These are phyloP conservation scores for Eustalomyia histrio DNA, from an alignment of 2,888 invertebrate species.

Conservation along the genomic window DNA sequence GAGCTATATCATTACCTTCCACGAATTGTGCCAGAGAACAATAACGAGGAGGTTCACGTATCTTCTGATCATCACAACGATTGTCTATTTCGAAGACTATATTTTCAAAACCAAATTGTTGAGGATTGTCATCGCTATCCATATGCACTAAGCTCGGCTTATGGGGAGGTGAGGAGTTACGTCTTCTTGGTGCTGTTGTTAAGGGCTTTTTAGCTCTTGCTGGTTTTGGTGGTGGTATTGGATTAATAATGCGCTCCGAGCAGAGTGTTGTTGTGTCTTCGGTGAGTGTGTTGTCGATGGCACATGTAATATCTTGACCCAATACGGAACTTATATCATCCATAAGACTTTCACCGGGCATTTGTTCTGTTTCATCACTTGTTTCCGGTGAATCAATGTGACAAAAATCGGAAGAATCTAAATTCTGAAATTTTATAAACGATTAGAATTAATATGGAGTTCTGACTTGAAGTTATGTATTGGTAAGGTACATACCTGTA, in stretches of 20 bases:
- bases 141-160: conserved; percentile 80
- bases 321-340: conserved; percentile 89
- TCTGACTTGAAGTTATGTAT: no score
- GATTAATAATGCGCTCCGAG: conserved; percentile 75
- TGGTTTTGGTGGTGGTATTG: conserved; percentile 55
- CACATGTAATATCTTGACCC: conserved; percentile 84
- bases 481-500: conserved; percentile 74
- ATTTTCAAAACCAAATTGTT: conserved; percentile 86
- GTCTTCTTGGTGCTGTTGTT: conserved; percentile 75
- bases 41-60: conserved; percentile 83
- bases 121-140: conserved; percentile 77
- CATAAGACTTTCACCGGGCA: conserved; percentile 88
- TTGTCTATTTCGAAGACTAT: conserved; percentile 83
- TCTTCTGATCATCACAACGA: conserved; percentile 80
- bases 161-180: conserved; percentile 80
- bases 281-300: conserved; percentile 85
- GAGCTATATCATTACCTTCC: conserved; percentile 87
- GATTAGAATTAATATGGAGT: neutral
- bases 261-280: conserved; percentile 86
- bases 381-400: conserved; percentile 92
- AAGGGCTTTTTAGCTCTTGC: conserved; percentile 68
- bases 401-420: conserved; percentile 81
- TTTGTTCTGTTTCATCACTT: conserved; percentile 87
- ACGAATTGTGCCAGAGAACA: conserved; percentile 85
- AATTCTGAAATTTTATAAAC: conserved; percentile 74